Conservation (phyloP, 2,888 invertebrate species). For the Eupeodes luniger region DNA sequence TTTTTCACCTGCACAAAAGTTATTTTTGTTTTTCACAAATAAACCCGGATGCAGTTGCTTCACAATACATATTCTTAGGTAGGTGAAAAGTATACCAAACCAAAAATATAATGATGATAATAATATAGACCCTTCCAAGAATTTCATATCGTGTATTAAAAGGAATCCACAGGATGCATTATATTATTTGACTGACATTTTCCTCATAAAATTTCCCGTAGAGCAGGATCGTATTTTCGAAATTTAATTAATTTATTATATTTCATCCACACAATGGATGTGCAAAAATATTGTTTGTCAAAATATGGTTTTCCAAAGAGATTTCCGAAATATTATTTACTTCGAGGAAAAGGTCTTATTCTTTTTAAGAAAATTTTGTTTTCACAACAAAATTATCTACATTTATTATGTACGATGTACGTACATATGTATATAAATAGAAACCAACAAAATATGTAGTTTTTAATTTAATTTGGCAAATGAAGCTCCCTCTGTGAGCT, state of each 20-base stretch:
- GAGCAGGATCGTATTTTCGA: not conserved
- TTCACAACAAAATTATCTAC: too few relatives aligned
- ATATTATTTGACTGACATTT: not conserved
- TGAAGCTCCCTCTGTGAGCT: not conserved
- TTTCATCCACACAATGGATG: not conserved
- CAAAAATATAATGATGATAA: too few relatives aligned
- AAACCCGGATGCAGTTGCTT: not conserved
- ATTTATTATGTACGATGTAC: too few relatives aligned
- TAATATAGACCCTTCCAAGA: not conserved
- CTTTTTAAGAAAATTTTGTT: too few relatives aligned
- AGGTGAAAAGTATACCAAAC: not conserved
- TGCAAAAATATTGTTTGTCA: not conserved
- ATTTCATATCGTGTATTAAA: not conserved
- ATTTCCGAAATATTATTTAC: not conserved
- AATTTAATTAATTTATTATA: not conserved
- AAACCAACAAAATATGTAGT: not conserved
- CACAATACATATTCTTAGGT: not conserved
- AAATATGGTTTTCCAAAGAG: not conserved
- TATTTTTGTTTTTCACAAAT: too few relatives aligned
- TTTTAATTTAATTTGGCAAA: not conserved
- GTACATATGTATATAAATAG: too few relatives aligned
- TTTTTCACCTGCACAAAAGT: not conserved
- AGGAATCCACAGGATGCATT: not conserved
- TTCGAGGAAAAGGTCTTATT: too few relatives aligned
- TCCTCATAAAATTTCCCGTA: not conserved